phyloP scores from a whole-genome alignment of 2,797 vertebrate genomes.

The Syndactyla subalaris region DNA sequence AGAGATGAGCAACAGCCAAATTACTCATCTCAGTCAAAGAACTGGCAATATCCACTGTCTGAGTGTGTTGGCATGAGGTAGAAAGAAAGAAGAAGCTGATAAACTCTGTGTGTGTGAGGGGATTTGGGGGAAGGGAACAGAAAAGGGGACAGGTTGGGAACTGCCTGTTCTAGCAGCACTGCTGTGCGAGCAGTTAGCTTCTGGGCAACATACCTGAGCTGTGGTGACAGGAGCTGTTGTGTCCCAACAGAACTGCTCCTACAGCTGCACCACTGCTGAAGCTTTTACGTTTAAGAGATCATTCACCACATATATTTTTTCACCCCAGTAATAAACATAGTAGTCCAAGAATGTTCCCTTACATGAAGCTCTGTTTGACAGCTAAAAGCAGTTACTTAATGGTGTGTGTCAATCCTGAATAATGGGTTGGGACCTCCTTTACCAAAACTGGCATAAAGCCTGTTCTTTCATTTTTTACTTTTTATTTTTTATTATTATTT shows the following conservation, averaged over 20 bases:
- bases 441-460: rapidly evolving
- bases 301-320: background rate
- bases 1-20: background rate
- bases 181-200: background rate
- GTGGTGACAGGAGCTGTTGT: background rate
- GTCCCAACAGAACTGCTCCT: background rate
- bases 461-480: background rate
- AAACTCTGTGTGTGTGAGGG: rapidly evolving
- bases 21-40: background rate
- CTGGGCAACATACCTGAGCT: background rate
- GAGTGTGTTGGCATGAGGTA: background rate
- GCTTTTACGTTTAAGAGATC: background rate
- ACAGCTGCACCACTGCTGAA: background rate
- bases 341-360: background rate
- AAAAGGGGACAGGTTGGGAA: background rate
- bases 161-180: rapidly evolving
- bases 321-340: background rate
- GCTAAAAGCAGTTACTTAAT: background rate
- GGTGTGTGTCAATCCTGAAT: background rate
- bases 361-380: background rate
- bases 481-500: too few species aligned
- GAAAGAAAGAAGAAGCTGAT: background rate
- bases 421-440: background rate
- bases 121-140: background rate
- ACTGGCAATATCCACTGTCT: background rate